phyloP scores from a whole-genome alignment of 2,888 invertebrate genomes.

The Fissipunctia ypsillon region DNA sequence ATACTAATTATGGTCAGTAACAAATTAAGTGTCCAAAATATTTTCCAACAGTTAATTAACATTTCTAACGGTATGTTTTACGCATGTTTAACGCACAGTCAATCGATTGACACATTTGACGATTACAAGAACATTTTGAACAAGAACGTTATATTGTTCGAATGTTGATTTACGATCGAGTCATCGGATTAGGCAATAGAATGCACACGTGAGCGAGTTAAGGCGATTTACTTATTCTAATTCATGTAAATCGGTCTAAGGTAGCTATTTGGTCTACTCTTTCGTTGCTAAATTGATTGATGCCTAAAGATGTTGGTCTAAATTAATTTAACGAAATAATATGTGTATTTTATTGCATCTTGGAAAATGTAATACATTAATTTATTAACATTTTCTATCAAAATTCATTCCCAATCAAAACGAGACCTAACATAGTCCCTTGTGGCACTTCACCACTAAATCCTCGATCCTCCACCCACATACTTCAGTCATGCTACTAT shows the following conservation, averaged over 20 bases:
- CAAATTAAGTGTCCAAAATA: slow-evolving; percentile 54
- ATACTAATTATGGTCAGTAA: slow-evolving; percentile 53
- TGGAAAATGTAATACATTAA: background rate
- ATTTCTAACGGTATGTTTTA: slow-evolving; percentile 49
- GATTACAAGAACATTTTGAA: slow-evolving; percentile 31
- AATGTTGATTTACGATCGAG: slow-evolving; percentile 45
- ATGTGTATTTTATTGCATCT: background rate
- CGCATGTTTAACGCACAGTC: slow-evolving; percentile 4
- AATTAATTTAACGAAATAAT: background rate
- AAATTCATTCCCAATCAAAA: background rate
- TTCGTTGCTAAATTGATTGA: background rate
- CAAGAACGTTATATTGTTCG: slow-evolving; percentile 30
- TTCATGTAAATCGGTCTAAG: slow-evolving; percentile 38
- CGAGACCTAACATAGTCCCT: slow-evolving; percentile 10
- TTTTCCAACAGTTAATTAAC: slow-evolving; percentile 48
- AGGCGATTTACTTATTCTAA: slow-evolving; percentile 26
- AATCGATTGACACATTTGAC: slow-evolving; percentile 29
- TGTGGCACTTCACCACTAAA: background rate
- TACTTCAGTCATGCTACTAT: slow-evolving; percentile 15
- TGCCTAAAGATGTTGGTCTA: background rate
- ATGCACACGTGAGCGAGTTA: slow-evolving; percentile 38
- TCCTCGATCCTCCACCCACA: background rate
- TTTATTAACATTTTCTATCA: background rate
- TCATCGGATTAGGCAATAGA: slow-evolving; percentile 35
- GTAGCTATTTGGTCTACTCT: slow-evolving; percentile 13